These are phyloP conservation scores for Leucoma salicis DNA, from an alignment of 2,888 invertebrate genomes.

Conservation along the genomic window DNA sequence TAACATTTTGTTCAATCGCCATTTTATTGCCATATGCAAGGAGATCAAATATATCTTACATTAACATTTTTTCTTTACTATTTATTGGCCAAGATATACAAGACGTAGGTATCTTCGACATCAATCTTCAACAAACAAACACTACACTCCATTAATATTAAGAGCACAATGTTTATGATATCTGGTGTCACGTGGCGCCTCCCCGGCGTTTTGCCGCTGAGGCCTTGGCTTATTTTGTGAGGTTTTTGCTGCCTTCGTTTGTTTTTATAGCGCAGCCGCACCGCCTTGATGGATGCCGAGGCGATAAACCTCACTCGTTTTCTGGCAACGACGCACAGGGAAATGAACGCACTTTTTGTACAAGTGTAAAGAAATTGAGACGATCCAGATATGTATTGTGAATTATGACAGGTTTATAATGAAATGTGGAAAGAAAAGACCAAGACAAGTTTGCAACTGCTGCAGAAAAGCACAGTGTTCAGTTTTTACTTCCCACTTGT, in stretches of 20 bases:
- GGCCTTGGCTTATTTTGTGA: conserved; percentile 30
- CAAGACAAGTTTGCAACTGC: too few relatives aligned
- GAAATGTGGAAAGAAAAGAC: too few relatives aligned
- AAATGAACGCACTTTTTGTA: conserved; percentile 24
- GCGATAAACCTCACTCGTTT: conserved; percentile 40
- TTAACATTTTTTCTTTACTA: too few relatives aligned
- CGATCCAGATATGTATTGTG: too few relatives aligned
- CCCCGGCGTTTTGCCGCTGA: conserved; percentile 17
- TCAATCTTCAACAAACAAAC: neutral
- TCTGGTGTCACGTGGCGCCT: conserved; percentile 4
- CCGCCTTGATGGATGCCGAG: conserved; percentile 39
- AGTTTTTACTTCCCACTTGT: too few relatives aligned
- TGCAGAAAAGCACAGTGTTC: too few relatives aligned
- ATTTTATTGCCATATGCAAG: too few relatives aligned
- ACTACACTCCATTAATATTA: conserved; percentile 8
- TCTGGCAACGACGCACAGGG: conserved; percentile 18
- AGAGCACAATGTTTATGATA: conserved; percentile 8
- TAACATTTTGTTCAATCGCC: too few relatives aligned
- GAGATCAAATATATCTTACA: too few relatives aligned
- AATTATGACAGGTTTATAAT: too few relatives aligned
- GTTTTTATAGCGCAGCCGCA: conserved; percentile 30
- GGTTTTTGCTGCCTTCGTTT: conserved; percentile 40
- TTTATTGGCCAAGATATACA: too few relatives aligned
- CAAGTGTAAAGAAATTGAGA: conserved; percentile 23
- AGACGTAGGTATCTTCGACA: too few relatives aligned